phyloP scores from a whole-genome alignment of 2,888 invertebrate genomes.

The Diabrotica balteata region DNA sequence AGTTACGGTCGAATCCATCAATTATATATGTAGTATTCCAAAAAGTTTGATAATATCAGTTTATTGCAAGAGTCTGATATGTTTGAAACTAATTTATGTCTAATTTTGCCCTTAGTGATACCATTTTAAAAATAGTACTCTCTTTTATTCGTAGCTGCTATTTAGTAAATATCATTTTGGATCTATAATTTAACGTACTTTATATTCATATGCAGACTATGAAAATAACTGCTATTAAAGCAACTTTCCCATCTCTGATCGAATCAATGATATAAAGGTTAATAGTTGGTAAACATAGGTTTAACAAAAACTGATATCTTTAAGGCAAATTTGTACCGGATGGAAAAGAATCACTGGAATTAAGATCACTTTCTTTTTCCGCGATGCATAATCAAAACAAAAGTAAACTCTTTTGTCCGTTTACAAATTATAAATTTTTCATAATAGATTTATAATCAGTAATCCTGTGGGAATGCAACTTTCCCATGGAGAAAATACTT shows the following conservation, averaged over 20 bases:
- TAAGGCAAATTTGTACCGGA: conserved; percentile 19
- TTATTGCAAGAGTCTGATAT: background rate
- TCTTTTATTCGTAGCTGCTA: background rate
- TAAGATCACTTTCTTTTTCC: conserved; percentile 22
- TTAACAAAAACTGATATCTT: conserved; percentile 21
- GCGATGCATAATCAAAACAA: background rate
- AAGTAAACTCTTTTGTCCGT: background rate
- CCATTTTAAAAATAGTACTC: no score
- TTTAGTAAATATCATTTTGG: background rate
- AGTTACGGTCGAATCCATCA: no score
- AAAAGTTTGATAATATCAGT: no score
- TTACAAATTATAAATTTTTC: no score
- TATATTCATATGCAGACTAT: no score
- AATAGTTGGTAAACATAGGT: conserved; percentile 14
- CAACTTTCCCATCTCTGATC: conserved; percentile 7
- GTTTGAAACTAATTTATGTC: no score
- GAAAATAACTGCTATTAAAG: background rate
- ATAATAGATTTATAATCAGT: no score
- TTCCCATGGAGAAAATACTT: no score
- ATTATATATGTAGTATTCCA: no score
- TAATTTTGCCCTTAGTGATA: no score
- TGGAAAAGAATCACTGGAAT: conserved; percentile 19
- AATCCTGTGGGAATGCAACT: no score
- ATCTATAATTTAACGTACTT: no score
- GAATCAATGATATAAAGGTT: background rate